Percentiles rank a stretch among this genome's conserved stretches.
Evolutionary conservation across 2,888 invertebrate species (phyloP).

Genomic region (Protodeltote pygarga): DNA sequence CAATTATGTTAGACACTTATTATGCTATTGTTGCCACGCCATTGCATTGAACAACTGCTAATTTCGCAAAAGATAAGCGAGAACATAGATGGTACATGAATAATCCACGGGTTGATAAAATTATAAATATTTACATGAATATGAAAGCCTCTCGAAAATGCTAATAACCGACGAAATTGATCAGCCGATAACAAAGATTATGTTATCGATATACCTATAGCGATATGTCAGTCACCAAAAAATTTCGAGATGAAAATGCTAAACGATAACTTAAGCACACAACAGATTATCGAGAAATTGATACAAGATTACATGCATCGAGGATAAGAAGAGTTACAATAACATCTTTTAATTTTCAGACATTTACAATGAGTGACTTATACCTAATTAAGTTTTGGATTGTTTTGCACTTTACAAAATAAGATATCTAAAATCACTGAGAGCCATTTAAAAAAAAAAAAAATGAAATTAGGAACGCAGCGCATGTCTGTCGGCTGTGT

Average conservation of each 20-base stretch:
- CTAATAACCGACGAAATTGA: slow-evolving; percentile 66
- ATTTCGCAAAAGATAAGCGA: slow-evolving; percentile 25
- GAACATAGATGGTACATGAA: slow-evolving; percentile 33
- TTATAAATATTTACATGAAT: slow-evolving; percentile 44
- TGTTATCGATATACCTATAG: slow-evolving; percentile 51
- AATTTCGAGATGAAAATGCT: slow-evolving; percentile 29
- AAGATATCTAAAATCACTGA: not conserved
- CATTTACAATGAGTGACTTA: slow-evolving; percentile 1
- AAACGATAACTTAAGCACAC: slow-evolving; percentile 19
- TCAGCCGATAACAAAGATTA: slow-evolving; percentile 56
- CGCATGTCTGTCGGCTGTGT: slow-evolving; percentile 51
- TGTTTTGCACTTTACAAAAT: not conserved
- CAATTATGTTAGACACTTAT: too few relatives aligned
- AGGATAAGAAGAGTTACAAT: not conserved
- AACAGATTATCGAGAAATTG: slow-evolving; percentile 15
- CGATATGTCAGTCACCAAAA: slow-evolving; percentile 56
- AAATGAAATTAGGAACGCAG: slow-evolving; percentile 53
- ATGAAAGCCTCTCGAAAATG: slow-evolving; percentile 64
- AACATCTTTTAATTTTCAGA: not conserved
- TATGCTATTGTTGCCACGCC: too few relatives aligned
- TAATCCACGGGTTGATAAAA: slow-evolving; percentile 27
- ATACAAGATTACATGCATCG: slow-evolving; percentile 6
- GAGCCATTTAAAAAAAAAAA: slow-evolving; percentile 33
- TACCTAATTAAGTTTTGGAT: not conserved
- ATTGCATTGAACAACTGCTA: slow-evolving; percentile 7